Evolutionary conservation across 2,888 invertebrate genomes (phyloP).

Genomic region (Drosophila niveifrons): DNA sequence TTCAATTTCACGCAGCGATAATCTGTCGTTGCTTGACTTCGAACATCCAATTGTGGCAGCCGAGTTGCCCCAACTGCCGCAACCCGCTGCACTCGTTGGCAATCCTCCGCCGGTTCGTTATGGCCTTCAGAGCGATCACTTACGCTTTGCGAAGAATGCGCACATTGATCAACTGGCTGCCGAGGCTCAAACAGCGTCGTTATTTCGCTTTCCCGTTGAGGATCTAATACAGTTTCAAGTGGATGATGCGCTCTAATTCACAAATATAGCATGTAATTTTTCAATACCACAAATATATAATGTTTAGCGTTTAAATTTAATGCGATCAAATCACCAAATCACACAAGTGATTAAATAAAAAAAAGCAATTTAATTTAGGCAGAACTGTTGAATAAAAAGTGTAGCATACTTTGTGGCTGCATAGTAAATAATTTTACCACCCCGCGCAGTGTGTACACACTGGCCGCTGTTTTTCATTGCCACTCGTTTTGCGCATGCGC

Average conservation of each 20-base stretch:
- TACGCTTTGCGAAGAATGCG: slow-evolving; percentile 58
- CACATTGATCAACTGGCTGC: slow-evolving; percentile 81
- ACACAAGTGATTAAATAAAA: slow-evolving; percentile 1
- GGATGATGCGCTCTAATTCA: slow-evolving; percentile 80
- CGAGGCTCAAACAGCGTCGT: slow-evolving; percentile 82
- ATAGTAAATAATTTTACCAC: neutral
- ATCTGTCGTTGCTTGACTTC: slow-evolving; percentile 76
- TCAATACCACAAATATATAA: slow-evolving; percentile 24
- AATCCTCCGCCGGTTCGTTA: slow-evolving; percentile 49
- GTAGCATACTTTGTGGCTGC: slow-evolving; percentile 32
- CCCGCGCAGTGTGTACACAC: slow-evolving; percentile 53
- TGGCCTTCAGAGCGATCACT: slow-evolving; percentile 51
- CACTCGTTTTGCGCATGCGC: slow-evolving; percentile 70
- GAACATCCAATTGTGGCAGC: slow-evolving; percentile 83
- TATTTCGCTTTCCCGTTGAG: slow-evolving; percentile 84
- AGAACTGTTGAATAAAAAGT: neutral
- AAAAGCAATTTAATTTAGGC: slow-evolving; percentile 13
- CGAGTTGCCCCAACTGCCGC: slow-evolving; percentile 67
- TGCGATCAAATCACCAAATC: neutral
- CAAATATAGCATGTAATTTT: slow-evolving; percentile 19
- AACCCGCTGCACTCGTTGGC: slow-evolving; percentile 65
- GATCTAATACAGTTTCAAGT: slow-evolving; percentile 84
- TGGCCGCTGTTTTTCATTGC: slow-evolving; percentile 53
- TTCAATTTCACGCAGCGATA: slow-evolving; percentile 78
- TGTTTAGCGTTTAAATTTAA: slow-evolving; percentile 4